These are phyloP conservation scores for Pyxicephalus adspersus DNA, from an alignment of 2,113 vertebrate genomes.

Conservation along the genomic window DNA sequence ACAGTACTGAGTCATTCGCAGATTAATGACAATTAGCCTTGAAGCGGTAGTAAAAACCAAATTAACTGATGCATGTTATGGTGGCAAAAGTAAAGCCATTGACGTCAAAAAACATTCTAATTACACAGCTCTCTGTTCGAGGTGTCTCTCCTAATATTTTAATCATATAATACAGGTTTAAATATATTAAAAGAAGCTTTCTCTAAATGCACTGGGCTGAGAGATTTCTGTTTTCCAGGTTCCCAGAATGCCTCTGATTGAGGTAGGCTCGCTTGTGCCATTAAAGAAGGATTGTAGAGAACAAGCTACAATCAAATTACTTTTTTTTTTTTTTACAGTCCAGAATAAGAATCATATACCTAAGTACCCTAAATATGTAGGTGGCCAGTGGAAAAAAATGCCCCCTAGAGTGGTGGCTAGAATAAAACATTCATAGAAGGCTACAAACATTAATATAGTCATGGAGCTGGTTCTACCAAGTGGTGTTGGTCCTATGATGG, in stretches of 20 bases:
- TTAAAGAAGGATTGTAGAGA: background rate
- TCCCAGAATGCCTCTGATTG: slow-evolving; percentile 7
- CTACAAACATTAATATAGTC: too few species aligned
- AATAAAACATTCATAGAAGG: too few species aligned
- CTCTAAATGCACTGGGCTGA: background rate
- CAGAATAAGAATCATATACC: too few species aligned
- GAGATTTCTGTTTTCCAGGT: background rate
- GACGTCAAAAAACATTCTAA: slow-evolving; percentile 37
- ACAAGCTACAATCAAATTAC: too few species aligned
- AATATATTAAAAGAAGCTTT: slow-evolving; percentile 25
- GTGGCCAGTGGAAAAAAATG: too few species aligned
- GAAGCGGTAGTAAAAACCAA: slow-evolving; percentile 4
- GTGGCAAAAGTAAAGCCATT: slow-evolving; percentile 7
- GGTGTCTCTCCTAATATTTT: slow-evolving; percentile 2
- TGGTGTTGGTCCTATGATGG: too few species aligned
- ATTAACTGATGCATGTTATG: slow-evolving; percentile 3
- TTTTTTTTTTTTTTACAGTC: too few species aligned
- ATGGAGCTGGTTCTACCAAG: too few species aligned
- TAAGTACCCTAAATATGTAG: too few species aligned
- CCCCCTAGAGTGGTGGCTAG: too few species aligned
- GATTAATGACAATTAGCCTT: slow-evolving; percentile 35
- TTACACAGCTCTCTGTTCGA: slow-evolving; percentile 15
- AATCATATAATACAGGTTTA: slow-evolving; percentile 32
- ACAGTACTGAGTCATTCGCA: slow-evolving; percentile 26
- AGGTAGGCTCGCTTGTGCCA: background rate